Percentiles rank a stretch among this genome's conserved stretches.
phyloP scores from a whole-genome alignment of 2,888 invertebrate genomes.

The Oscheius sp. region DNA sequence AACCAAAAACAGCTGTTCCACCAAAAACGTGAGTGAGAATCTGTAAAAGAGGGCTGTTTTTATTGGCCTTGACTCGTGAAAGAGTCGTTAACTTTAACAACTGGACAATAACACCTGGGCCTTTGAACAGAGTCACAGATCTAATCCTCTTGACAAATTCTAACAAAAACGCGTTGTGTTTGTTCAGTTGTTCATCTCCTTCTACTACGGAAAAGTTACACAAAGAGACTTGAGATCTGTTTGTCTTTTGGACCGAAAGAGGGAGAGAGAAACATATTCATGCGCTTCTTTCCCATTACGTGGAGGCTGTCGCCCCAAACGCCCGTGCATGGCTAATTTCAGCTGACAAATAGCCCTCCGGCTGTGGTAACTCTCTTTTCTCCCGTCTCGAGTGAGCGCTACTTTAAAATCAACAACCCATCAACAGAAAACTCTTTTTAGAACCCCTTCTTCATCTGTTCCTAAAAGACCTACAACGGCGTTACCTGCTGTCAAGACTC shows the following conservation, averaged over 20 bases:
- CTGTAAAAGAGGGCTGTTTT: not conserved
- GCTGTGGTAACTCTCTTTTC: not conserved
- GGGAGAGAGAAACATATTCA: conserved; percentile 10
- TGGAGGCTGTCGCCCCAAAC: not conserved
- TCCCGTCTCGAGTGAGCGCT: not conserved
- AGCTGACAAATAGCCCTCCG: conserved; percentile 9
- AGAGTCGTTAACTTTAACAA: too few species aligned
- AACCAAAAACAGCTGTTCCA: conserved; percentile 8
- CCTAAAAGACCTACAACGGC: not conserved
- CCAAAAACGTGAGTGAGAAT: conserved; percentile 5
- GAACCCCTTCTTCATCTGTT: not conserved
- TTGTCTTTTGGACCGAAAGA: conserved; percentile 3
- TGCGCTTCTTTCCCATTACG: conserved; percentile 19
- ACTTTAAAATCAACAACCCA: not conserved
- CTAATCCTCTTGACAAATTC: too few species aligned
- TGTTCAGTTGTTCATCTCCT: too few species aligned
- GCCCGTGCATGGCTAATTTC: conserved; percentile 14
- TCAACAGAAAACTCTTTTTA: not conserved
- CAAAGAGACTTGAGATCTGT: not conserved
- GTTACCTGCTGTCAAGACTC: not conserved
- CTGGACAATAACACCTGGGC: too few species aligned
- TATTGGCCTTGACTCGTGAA: too few species aligned
- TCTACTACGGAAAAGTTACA: too few species aligned
- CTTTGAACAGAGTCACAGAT: too few species aligned
- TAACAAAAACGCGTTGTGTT: too few species aligned